Percentiles rank a stretch among this genome's conserved stretches.
phyloP scores from a whole-genome alignment of 2,888 invertebrate species.

The Drosophila putrida region DNA sequence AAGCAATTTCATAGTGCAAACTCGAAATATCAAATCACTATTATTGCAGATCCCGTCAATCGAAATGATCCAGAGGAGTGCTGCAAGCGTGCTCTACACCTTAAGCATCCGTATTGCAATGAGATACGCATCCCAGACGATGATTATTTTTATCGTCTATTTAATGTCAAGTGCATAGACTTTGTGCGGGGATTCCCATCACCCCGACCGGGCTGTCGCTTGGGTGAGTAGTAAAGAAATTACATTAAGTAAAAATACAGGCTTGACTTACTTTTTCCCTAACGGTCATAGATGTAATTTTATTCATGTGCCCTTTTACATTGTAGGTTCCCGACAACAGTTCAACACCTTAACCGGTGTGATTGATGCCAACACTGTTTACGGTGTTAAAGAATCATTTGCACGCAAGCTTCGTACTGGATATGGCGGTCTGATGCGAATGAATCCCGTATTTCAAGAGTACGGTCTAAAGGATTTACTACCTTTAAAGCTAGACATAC shows the following conservation, averaged over 20 bases:
- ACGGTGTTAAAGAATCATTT: slow-evolving; percentile 93
- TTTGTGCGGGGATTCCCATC: slow-evolving; percentile 96
- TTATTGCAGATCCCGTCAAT: slow-evolving; percentile 90
- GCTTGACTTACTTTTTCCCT: neutral
- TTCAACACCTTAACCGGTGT: slow-evolving; percentile 95
- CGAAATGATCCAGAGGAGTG: slow-evolving; percentile 97
- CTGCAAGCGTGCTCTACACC: slow-evolving; percentile 92
- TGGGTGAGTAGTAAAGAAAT: slow-evolving; percentile 87
- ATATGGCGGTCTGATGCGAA: slow-evolving; percentile 92
- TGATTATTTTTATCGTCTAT: slow-evolving; percentile 95
- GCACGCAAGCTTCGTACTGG: slow-evolving; percentile 93
- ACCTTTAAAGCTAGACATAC: slow-evolving; percentile 94
- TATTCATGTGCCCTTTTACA: neutral
- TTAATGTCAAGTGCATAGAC: slow-evolving; percentile 94
- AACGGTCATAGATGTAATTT: neutral
- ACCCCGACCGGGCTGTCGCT: slow-evolving; percentile 93
- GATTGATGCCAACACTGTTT: slow-evolving; percentile 95
- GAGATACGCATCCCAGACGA: slow-evolving; percentile 95
- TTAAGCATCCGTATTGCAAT: slow-evolving; percentile 96
- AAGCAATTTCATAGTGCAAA: too few species aligned
- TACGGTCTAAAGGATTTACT: slow-evolving; percentile 95
- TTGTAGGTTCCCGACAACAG: slow-evolving; percentile 91
- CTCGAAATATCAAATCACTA: neutral
- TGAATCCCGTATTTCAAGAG: slow-evolving; percentile 95
- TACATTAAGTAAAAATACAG: neutral